phyloP scores from a whole-genome alignment of 2,888 invertebrate genomes.

The Trachelus tabidus region DNA sequence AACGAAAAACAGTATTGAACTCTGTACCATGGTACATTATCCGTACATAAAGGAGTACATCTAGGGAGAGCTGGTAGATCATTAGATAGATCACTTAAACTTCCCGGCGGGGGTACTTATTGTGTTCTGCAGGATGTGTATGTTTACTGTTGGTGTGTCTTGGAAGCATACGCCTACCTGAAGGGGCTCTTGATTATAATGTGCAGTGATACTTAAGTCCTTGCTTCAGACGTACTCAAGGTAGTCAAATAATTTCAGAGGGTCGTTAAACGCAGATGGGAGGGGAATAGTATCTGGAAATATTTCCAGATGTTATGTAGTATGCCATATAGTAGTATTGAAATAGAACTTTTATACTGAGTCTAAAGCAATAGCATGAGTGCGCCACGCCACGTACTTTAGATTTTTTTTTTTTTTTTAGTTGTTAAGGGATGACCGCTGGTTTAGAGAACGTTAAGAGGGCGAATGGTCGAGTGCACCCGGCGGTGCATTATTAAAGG shows the following conservation, averaged over 20 bases:
- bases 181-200: background rate
- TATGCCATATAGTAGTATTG: background rate
- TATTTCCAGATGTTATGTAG: no score
- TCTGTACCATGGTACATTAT: background rate
- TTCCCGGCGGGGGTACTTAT: background rate
- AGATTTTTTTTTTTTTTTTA: slow-evolving; percentile 29
- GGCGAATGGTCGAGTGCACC: slow-evolving; percentile 46
- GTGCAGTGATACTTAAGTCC: background rate
- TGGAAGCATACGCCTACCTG: background rate
- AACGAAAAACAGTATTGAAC: background rate
- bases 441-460: slow-evolving; percentile 39
- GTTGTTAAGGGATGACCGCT: slow-evolving; percentile 11
- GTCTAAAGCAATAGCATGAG: background rate
- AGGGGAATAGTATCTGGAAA: background rate
- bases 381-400: slow-evolving; percentile 10
- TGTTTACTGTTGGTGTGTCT: background rate
- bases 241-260: background rate
- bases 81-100: background rate
- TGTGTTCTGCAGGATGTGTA: background rate
- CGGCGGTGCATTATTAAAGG: slow-evolving; percentile 55
- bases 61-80: background rate
- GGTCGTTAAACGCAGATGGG: background rate
- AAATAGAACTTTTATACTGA: background rate
- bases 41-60: background rate
- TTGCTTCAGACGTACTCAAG: background rate